Conservation (phyloP, 2,888 invertebrate genomes). For the Protonemura montana region DNA sequence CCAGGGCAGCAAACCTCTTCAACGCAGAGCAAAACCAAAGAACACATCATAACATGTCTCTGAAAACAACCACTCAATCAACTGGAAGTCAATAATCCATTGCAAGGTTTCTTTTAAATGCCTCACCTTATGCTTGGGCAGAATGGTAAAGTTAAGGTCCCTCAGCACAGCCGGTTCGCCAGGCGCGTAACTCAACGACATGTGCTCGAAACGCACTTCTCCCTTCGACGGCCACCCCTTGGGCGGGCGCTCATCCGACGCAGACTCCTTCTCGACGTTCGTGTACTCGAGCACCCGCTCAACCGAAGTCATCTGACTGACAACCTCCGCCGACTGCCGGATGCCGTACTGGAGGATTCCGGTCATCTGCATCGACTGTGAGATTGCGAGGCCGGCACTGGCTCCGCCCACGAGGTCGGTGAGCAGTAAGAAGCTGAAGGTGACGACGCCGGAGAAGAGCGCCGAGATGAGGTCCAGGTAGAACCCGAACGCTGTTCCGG, state of each 20-base stretch:
- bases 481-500: slow-evolving; percentile 75
- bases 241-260: slow-evolving; percentile 42
- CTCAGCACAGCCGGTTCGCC: slow-evolving; percentile 75
- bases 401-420: slow-evolving; percentile 60
- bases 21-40: too few relatives aligned
- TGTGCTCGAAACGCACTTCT: slow-evolving; percentile 67
- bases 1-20: too few relatives aligned
- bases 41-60: too few relatives aligned
- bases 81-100: too few relatives aligned
- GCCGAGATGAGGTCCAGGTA: slow-evolving; percentile 77
- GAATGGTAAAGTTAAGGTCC: slow-evolving; percentile 72
- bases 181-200: slow-evolving; percentile 70
- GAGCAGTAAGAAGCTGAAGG: slow-evolving; percentile 66
- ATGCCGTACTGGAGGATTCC: slow-evolving; percentile 85
- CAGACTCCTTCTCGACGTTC: slow-evolving; percentile 73
- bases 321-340: slow-evolving; percentile 78
- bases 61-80: too few relatives aligned
- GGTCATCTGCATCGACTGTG: slow-evolving; percentile 76
- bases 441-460: slow-evolving; percentile 70
- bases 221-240: slow-evolving; percentile 74
- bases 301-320: slow-evolving; percentile 82
- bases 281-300: slow-evolving; percentile 84
- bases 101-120: too few relatives aligned
- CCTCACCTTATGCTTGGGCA: slow-evolving; percentile 72
- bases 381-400: slow-evolving; percentile 75